Evolutionary conservation across 2,888 invertebrate genomes (phyloP), one percentile per base, ranked within the genome.

Genomic region (Synergus gifuensis): DNA sequence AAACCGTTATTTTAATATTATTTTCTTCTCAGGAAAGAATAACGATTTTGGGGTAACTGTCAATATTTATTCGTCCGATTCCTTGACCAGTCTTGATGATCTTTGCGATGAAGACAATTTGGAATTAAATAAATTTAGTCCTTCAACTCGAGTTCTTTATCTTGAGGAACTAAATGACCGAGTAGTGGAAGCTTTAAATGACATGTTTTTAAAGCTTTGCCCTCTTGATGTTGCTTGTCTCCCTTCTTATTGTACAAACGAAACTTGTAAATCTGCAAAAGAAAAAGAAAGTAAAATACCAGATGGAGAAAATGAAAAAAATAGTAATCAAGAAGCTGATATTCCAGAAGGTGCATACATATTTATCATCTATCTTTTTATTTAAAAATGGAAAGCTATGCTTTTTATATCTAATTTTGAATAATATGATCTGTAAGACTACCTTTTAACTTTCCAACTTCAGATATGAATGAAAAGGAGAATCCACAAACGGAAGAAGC

Each of bases 221-320:
- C 73, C 73, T n/a, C n/a, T 73, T 73, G 49, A 73, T 54, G n/a
- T 73, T 14, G 49, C 73, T 54, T 67, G 18, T 67, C n/a, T 54
- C 9, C 9, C 46, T 69, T 16, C 69, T 49, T 49, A 28, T 16
- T 44, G 44, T 4, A n/a, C 49, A 16, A n/a, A 73, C n/a, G n/a
- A 73, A 46, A 54, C 8, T 28, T 22, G 14, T 28, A 49, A 18
- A 12, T 11, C 42, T 67, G 2, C 0, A 44, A 67, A 8, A 8
- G 18, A 46, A 9, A 64, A 12, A 1, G 40, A 40, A n/a, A 54
- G 12, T 54, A 54, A 54, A 12, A 54, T 1, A 0, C 49, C 49
- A 54, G 49, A 44, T n/a, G 16, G 12, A 54, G 16, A 54, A 16
- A 14, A 0, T 12, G 49, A 54, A 54, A 5, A 54, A 54, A 54